Percentiles rank a stretch among this genome's conserved stretches.
These are phyloP conservation scores for Meiosimyza platycephala DNA, from an alignment of 2,888 invertebrate genomes.

Conservation along the genomic window DNA sequence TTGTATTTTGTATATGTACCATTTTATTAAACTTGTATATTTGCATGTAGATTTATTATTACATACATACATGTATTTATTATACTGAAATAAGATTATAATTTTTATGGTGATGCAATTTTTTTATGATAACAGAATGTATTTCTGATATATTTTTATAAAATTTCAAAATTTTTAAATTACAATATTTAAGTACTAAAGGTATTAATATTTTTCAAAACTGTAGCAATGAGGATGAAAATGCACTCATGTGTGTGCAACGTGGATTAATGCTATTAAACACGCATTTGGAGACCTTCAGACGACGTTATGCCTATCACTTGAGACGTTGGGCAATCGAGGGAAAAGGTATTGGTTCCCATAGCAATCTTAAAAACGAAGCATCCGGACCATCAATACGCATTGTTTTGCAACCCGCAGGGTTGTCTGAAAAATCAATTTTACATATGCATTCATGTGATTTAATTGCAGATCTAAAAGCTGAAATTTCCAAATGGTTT, in stretches of 20 bases:
- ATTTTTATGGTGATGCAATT: too few relatives aligned
- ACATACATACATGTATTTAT: too few relatives aligned
- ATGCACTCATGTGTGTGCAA: slow-evolving; percentile 89
- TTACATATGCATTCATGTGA: slow-evolving; percentile 87
- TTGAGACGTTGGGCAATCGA: slow-evolving; percentile 89
- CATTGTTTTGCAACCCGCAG: slow-evolving; percentile 88
- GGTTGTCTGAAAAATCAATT: slow-evolving; percentile 85
- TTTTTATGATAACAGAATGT: not conserved
- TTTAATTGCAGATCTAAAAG: slow-evolving; percentile 89
- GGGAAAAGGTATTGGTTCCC: slow-evolving; percentile 81
- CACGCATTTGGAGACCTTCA: slow-evolving; percentile 93
- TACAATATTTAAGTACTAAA: not conserved
- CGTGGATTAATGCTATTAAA: slow-evolving; percentile 87
- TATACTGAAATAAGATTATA: too few relatives aligned
- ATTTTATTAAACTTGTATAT: not conserved
- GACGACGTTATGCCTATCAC: slow-evolving; percentile 88
- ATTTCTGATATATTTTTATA: not conserved
- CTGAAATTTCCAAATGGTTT: slow-evolving; percentile 92
- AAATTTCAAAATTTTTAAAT: not conserved
- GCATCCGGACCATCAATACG: slow-evolving; percentile 76
- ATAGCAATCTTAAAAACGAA: slow-evolving; percentile 70
- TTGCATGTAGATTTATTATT: not conserved
- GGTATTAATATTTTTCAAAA: not conserved
- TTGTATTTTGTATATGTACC: not conserved
- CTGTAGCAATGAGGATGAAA: slow-evolving; percentile 71